Percentiles rank a stretch among this genome's conserved stretches.
Evolutionary conservation across 37 sponge, comb jelly and placozoan species (phyloP).

Genomic region (Petrosia ficiformis): DNA sequence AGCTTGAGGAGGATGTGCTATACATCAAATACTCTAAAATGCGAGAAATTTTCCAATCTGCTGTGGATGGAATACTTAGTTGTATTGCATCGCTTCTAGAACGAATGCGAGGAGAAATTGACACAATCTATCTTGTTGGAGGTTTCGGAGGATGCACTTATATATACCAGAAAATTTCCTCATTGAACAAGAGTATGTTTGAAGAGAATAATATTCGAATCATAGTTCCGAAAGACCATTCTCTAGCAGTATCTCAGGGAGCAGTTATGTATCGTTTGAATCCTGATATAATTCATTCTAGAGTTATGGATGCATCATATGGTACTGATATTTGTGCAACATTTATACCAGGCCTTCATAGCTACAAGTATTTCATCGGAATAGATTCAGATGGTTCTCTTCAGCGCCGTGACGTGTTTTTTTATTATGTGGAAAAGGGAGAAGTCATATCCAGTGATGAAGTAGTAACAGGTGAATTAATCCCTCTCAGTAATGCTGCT

Average conservation of each 20-base stretch:
- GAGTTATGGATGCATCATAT: slow-evolving; percentile 37
- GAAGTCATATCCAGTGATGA: slow-evolving; percentile 15
- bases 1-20: background rate
- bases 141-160: slow-evolving; percentile 45
- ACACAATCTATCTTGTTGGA: slow-evolving; percentile 27
- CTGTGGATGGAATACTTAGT: background rate
- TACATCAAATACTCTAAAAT: background rate
- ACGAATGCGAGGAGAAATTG: background rate
- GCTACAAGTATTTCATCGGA: background rate
- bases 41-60: slow-evolving; percentile 15
- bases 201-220: slow-evolving; percentile 5
- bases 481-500: background rate
- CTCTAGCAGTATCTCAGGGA: slow-evolving; percentile 21
- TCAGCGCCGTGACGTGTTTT: slow-evolving; percentile 15
- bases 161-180: background rate
- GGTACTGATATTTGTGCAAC: slow-evolving; percentile 9
- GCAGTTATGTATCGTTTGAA: slow-evolving; percentile 21
- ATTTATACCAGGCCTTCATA: slow-evolving; percentile 23
- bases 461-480: slow-evolving; percentile 24
- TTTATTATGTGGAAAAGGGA: slow-evolving; percentile 27
- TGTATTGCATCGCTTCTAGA: background rate
- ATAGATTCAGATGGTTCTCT: background rate
- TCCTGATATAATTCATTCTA: slow-evolving; percentile 6
- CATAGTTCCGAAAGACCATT: slow-evolving; percentile 12
- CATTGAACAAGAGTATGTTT: background rate